Conservation (phyloP, 2,888 invertebrate genomes). For the Eupithecia subfuscata region DNA sequence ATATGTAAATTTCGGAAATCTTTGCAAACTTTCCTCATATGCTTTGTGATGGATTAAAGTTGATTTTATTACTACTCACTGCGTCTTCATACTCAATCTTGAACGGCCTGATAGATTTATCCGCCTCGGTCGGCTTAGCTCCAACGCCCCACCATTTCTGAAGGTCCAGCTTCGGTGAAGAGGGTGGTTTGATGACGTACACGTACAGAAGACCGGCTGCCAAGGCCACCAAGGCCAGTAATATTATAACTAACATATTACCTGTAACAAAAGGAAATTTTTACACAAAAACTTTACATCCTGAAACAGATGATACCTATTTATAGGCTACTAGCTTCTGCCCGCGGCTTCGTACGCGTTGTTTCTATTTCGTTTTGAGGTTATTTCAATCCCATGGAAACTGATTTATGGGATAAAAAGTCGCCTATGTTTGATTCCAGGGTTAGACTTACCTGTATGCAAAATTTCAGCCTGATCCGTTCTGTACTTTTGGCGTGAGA, state of each 20-base stretch:
- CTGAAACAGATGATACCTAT: background rate
- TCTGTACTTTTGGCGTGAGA: too few relatives aligned
- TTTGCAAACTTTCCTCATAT: background rate
- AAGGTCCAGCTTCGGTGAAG: conserved; percentile 62
- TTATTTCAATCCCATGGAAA: too few relatives aligned
- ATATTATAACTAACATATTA: conserved; percentile 48
- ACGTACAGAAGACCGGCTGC: conserved; percentile 52
- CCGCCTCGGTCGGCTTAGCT: conserved; percentile 53
- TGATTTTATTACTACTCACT: conserved; percentile 56
- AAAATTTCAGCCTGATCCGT: too few relatives aligned
- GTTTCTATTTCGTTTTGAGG: too few relatives aligned
- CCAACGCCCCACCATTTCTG: conserved; percentile 76
- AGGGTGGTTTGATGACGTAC: conserved; percentile 52
- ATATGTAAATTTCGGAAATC: background rate
- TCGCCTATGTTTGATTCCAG: too few relatives aligned
- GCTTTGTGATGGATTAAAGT: background rate
- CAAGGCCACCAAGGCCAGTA: conserved; percentile 55
- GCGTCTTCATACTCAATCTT: conserved; percentile 71
- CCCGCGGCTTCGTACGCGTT: too few relatives aligned
- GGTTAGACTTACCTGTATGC: too few relatives aligned
- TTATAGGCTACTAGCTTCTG: too few relatives aligned
- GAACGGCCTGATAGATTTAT: conserved; percentile 65
- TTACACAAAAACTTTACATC: background rate
- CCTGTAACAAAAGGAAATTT: background rate
- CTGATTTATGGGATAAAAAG: too few relatives aligned